Percentiles rank a stretch among this genome's conserved stretches.
phyloP scores from a whole-genome alignment of 2,888 invertebrate genomes.

The Phyllotreta cruciferae region DNA sequence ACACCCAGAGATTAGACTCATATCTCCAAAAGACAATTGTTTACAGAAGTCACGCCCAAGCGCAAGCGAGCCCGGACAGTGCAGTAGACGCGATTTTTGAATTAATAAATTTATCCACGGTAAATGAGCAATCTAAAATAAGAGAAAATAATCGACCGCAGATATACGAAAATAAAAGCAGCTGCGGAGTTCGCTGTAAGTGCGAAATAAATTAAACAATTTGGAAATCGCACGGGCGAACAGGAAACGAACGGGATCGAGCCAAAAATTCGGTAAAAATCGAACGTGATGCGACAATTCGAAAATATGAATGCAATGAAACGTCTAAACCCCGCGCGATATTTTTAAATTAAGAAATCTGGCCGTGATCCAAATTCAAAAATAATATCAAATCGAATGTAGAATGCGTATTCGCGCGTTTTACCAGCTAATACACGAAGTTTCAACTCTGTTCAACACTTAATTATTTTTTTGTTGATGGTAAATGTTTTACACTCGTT shows the following conservation, averaged over 20 bases:
- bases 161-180: no score
- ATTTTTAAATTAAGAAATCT: constrained; percentile 32
- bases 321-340: constrained; percentile 22
- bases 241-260: no score
- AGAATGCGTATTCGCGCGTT: not conserved
- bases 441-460: constrained; percentile 14
- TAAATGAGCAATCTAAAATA: no score
- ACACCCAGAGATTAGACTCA: constrained; percentile 20
- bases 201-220: no score
- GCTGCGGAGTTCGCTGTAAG: no score
- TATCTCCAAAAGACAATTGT: constrained; percentile 33
- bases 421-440: constrained; percentile 7
- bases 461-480: constrained; percentile 13
- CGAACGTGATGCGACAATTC: constrained; percentile 20
- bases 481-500: constrained; percentile 12
- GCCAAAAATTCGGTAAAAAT: no score
- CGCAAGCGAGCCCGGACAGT: constrained; percentile 2
- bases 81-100: not conserved
- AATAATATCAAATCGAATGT: constrained; percentile 29
- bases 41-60: constrained; percentile 29
- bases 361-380: constrained; percentile 29
- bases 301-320: constrained; percentile 30
- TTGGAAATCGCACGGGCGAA: no score
- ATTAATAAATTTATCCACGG: no score
- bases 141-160: no score